Percentiles rank a stretch among this genome's conserved stretches.
phyloP scores from a whole-genome alignment of 2,888 invertebrate species.

The Lepidonotus clava region DNA sequence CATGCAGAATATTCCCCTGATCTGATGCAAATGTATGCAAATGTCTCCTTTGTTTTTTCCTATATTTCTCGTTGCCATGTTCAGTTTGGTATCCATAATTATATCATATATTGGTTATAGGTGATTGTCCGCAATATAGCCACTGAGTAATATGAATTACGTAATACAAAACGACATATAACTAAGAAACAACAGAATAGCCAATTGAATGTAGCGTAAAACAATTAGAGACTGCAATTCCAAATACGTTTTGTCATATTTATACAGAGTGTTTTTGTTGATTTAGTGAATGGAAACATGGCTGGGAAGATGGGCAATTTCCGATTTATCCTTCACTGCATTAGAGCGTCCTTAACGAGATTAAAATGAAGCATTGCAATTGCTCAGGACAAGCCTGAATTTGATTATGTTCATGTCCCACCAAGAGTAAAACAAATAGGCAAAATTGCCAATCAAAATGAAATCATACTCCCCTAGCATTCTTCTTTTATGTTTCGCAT shows the following conservation, averaged over 20 bases:
- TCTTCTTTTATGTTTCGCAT: too few relatives aligned
- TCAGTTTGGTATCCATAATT: constrained; percentile 22
- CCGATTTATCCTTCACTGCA: not conserved
- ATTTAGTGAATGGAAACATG: not conserved
- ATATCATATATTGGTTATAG: constrained; percentile 10
- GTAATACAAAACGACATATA: not conserved
- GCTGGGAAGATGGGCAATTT: not conserved
- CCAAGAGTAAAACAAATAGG: too few relatives aligned
- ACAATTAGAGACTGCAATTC: not conserved
- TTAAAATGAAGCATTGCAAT: constrained; percentile 15
- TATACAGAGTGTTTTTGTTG: not conserved
- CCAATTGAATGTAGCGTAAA: not conserved
- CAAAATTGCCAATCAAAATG: too few relatives aligned
- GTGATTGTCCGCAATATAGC: not conserved
- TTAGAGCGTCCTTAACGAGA: constrained; percentile 10
- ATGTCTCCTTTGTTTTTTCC: not conserved
- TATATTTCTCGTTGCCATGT: constrained; percentile 20
- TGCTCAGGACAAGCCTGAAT: not conserved
- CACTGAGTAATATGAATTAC: not conserved
- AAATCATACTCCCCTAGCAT: too few relatives aligned
- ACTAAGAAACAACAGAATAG: not conserved
- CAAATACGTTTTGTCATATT: not conserved
- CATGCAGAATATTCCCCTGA: constrained; percentile 2
- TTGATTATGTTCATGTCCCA: not conserved
- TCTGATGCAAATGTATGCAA: constrained; percentile 46